These are phyloP conservation scores for Ctenochaetus hawaiiensis DNA, from an alignment of 2,797 vertebrate species.

Conservation along the genomic window DNA sequence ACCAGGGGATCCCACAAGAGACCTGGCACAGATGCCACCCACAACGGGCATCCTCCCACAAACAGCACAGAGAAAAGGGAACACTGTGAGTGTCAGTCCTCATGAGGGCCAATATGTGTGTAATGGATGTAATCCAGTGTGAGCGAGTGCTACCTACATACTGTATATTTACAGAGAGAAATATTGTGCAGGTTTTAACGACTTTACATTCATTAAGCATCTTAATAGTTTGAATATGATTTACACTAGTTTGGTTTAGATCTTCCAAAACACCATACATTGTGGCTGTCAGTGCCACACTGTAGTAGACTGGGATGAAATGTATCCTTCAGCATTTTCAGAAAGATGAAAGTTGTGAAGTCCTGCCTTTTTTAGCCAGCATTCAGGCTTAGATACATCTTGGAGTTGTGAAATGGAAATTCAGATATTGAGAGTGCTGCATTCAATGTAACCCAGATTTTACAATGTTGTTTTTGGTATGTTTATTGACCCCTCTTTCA, in stretches of 20 bases:
- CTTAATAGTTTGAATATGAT: neutral
- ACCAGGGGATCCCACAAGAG: constrained; percentile 88
- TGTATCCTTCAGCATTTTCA: neutral
- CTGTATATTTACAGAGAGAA: neutral
- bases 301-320: neutral
- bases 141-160: neutral
- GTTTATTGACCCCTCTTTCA: constrained; percentile 62
- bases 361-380: neutral
- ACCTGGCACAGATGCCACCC: constrained; percentile 89
- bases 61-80: constrained; percentile 93
- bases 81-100: constrained; percentile 90
- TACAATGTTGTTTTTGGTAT: constrained; percentile 23
- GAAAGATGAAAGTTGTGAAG: neutral
- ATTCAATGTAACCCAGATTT: constrained; percentile 9
- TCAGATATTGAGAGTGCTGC: constrained; percentile 2
- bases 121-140: neutral
- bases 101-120: neutral
- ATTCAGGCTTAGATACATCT: neutral
- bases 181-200: constrained; percentile 1
- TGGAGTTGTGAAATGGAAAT: neutral
- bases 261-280: too few relatives aligned
- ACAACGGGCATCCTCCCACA: constrained; percentile 89
- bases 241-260: neutral
- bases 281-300: neutral
- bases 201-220: neutral